These are phyloP conservation scores for Noctilio leporinus DNA, from an alignment of 2,113 vertebrate genomes.

Conservation along the genomic window DNA sequence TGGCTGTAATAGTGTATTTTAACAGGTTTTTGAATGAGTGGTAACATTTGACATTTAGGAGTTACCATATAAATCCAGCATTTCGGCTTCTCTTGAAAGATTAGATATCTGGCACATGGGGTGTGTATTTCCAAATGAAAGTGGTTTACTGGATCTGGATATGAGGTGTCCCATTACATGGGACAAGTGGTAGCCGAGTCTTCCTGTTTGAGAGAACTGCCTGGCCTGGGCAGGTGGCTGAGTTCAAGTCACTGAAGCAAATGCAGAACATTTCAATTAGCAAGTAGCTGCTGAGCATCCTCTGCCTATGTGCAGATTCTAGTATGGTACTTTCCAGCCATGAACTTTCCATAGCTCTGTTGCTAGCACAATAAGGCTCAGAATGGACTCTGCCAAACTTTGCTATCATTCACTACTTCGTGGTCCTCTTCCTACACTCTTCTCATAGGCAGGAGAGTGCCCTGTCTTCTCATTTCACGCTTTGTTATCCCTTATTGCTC, in stretches of 20 bases:
- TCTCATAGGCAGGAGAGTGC: neutral
- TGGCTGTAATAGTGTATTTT: neutral
- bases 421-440: neutral
- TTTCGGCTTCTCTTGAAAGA: neutral
- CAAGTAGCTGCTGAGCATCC: neutral
- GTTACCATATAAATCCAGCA: neutral
- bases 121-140: neutral
- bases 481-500: neutral
- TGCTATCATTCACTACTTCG: neutral
- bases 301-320: neutral
- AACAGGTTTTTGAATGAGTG: neutral
- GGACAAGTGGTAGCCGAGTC: neutral
- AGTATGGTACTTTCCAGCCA: neutral
- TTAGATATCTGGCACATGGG: neutral
- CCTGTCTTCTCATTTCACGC: neutral
- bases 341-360: neutral
- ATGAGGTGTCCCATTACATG: neutral
- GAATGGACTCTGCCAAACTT: neutral
- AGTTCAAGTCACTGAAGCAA: neutral
- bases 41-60: conserved; percentile 1
- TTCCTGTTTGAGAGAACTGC: neutral
- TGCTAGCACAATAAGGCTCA: neutral
- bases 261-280: neutral
- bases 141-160: neutral
- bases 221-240: neutral